Evolutionary conservation across 2,113 vertebrate genomes (phyloP), one percentile per base, ranked within the genome.

Genomic region (Trinectes maculatus): DNA sequence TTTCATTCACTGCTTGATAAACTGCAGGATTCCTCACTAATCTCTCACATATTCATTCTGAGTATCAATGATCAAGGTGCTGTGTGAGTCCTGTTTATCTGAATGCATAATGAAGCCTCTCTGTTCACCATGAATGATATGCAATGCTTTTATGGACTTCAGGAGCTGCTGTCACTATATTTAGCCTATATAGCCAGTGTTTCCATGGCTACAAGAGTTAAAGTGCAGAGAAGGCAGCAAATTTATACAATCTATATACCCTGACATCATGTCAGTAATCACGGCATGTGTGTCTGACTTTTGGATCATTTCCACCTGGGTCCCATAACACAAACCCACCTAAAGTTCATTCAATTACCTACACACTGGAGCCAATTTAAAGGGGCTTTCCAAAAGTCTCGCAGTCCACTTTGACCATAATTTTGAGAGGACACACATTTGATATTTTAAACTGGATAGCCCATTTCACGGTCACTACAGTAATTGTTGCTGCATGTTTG

Each of bases 161-260:
- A 74, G 66, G 69, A 85, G 79, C 71, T 43, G 66, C 75, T 69
- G 75, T 56, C 61, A 68, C 83, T 88, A 85, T 82, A 80, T 80
- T 88, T 87, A 87, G 80, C 69, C 61, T 84, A 74, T 82, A 81
- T 65, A 86, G 70, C 69, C 73, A 48, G 69, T 68, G 87, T 90
- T 90, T 86, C 85, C 89, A 91, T 89, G 84, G 84, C 51, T 82
- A 89, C 86, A 13, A 37, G 55, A 52, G 37, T 71, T 51, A 56
- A 85, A 71, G 67, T 62, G 58, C 26, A 33, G 26, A 11, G 33
- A 66, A 84, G 15, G 78, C 72, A 67, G 75, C 42, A 78, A 43
- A 78, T 76, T 64, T 65, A 82, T 56, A 81, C 65, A 55, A 74
- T 80, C 58, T 62, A 71, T 69, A 74, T 31, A 16, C 51, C 60